A percentile compares a stretch with the other conserved stretches of the same genome.
Conservation (phyloP, 2,797 vertebrate species). For the Scarus forsteni region DNA sequence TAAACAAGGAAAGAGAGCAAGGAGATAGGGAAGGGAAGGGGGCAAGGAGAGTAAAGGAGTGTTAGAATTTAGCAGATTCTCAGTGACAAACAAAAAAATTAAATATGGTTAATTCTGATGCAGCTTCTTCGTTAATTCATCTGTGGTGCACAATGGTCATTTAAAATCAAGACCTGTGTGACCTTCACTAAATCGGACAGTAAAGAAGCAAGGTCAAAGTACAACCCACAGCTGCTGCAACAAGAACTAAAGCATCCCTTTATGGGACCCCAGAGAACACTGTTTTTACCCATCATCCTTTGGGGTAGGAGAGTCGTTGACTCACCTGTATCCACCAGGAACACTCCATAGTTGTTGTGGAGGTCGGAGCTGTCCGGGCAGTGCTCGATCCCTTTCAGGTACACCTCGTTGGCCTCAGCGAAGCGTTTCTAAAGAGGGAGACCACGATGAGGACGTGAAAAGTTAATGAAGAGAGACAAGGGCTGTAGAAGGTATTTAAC, state of each 20-base stretch:
- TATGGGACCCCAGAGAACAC: not conserved
- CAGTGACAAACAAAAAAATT: too few relatives aligned
- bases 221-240: too few relatives aligned
- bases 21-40: not conserved
- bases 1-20: not conserved
- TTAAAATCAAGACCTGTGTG: too few relatives aligned
- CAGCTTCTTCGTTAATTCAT: too few relatives aligned
- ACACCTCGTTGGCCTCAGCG: conserved; percentile 90
- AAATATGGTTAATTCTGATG: too few relatives aligned
- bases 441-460: not conserved
- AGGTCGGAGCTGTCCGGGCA: conserved; percentile 96
- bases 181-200: too few relatives aligned
- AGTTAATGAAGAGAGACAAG: not conserved
- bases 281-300: not conserved
- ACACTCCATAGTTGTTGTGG: conserved; percentile 97
- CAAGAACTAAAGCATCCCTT: too few relatives aligned
- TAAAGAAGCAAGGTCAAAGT: too few relatives aligned
- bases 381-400: conserved; percentile 91
- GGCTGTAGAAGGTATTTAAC: too few relatives aligned
- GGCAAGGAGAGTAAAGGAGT: not conserved
- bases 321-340: conserved; percentile 95
- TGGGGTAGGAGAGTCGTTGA: not conserved
- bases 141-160: too few relatives aligned
- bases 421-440: conserved; percentile 85
- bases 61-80: too few relatives aligned